A percentile compares a stretch with the other conserved stretches of the same genome.
Evolutionary conservation across 2,888 invertebrate species (phyloP).

Genomic region (Netelia fuscicornis): DNA sequence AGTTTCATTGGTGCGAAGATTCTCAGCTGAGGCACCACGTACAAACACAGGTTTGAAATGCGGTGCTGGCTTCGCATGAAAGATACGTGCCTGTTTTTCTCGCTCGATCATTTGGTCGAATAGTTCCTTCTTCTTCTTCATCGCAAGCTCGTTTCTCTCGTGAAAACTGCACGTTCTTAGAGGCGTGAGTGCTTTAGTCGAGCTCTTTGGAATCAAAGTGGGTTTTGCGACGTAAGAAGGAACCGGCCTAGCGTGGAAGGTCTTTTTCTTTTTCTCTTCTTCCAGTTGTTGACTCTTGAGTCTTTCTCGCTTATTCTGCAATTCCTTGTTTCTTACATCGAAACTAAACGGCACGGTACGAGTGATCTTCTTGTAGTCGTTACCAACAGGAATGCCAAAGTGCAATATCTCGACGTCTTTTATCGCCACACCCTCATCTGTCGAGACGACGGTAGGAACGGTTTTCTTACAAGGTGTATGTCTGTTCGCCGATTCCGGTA

Average conservation of each 20-base stretch:
- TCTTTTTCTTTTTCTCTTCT: slow-evolving; percentile 74
- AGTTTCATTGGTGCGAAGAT: slow-evolving; percentile 39
- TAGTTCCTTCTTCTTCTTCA: slow-evolving; percentile 87
- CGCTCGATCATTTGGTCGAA: slow-evolving; percentile 87
- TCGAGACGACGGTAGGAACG: slow-evolving; percentile 73
- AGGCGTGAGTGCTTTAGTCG: slow-evolving; percentile 12
- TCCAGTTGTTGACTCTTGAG: slow-evolving; percentile 76
- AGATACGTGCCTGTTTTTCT: slow-evolving; percentile 87
- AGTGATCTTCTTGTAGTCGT: slow-evolving; percentile 66
- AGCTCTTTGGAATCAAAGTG: slow-evolving; percentile 52
- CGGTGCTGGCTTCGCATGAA: slow-evolving; percentile 90
- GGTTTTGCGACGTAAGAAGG: slow-evolving; percentile 82
- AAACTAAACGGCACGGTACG: slow-evolving; percentile 85
- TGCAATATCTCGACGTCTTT: slow-evolving; percentile 76
- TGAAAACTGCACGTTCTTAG: slow-evolving; percentile 87
- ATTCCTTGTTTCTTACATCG: slow-evolving; percentile 84
- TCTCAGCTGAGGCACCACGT: slow-evolving; percentile 78
- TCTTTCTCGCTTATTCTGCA: slow-evolving; percentile 83
- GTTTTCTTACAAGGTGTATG: slow-evolving; percentile 54
- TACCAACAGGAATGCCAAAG: slow-evolving; percentile 76
- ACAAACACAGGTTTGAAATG: slow-evolving; percentile 85
- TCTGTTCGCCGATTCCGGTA: slow-evolving; percentile 40
- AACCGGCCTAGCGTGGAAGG: slow-evolving; percentile 88
- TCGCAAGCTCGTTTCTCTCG: slow-evolving; percentile 87
- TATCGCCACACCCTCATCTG: slow-evolving; percentile 73